A percentile compares a stretch with the other conserved stretches of the same genome.
phyloP scores from a whole-genome alignment of 2,888 invertebrate genomes.

The Pammene aurita region DNA sequence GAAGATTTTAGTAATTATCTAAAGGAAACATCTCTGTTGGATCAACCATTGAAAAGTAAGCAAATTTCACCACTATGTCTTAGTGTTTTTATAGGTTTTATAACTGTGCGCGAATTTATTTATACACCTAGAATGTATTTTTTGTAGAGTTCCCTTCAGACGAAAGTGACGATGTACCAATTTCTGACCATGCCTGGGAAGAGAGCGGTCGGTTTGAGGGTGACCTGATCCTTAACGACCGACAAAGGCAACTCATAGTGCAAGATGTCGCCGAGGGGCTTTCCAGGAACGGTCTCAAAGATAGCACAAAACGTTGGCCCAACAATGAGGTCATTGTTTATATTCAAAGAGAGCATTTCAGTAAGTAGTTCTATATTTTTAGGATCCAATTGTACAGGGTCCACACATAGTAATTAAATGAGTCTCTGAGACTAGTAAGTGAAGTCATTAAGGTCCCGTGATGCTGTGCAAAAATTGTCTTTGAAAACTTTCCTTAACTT shows the following conservation, averaged over 20 bases:
- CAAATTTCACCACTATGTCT: constrained; percentile 34
- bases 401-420: too few relatives aligned
- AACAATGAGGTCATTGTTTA: constrained; percentile 75
- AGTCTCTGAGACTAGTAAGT: too few relatives aligned
- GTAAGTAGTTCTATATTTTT: constrained; percentile 56
- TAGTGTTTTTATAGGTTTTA: not conserved
- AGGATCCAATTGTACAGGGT: too few relatives aligned
- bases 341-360: constrained; percentile 74
- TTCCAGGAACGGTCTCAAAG: constrained; percentile 73
- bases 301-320: constrained; percentile 77
- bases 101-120: constrained; percentile 12
- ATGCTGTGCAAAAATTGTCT: too few relatives aligned
- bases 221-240: constrained; percentile 76
- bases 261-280: constrained; percentile 73
- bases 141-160: constrained; percentile 51
- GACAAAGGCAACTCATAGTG: constrained; percentile 72
- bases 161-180: constrained; percentile 63
- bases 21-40: constrained; percentile 70
- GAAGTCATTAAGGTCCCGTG: too few relatives aligned
- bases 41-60: constrained; percentile 76
- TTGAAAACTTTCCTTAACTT: too few relatives aligned
- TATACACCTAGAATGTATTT: not conserved
- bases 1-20: constrained; percentile 75
- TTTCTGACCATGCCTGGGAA: constrained; percentile 77
- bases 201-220: constrained; percentile 81